These are phyloP conservation scores for Orientallactaga bullata DNA, from an alignment of 2,113 vertebrate species.

Conservation along the genomic window DNA sequence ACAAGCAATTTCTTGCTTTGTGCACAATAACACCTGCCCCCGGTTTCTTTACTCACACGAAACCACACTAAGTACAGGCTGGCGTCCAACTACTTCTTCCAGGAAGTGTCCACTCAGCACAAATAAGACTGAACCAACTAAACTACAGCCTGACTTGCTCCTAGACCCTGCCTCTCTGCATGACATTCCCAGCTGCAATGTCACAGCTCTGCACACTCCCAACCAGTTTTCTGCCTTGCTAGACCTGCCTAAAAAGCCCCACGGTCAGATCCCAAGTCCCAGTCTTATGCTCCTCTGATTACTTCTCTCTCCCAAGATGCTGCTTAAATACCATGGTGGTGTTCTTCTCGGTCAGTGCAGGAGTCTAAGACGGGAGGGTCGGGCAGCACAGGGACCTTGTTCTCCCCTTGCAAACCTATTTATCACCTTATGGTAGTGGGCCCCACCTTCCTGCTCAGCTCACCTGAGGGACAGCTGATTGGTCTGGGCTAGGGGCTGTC, in stretches of 20 bases:
- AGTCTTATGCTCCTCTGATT: not conserved
- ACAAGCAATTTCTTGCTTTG: not conserved
- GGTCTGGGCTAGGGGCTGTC: no score
- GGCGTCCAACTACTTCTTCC: not conserved
- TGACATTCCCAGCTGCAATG: not conserved
- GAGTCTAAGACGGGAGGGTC: not conserved
- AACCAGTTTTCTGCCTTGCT: not conserved
- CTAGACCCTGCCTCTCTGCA: not conserved
- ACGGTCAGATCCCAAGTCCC: not conserved
- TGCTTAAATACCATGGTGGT: not conserved
- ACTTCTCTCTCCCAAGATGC: not conserved
- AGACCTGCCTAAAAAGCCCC: not conserved
- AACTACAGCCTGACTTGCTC: not conserved
- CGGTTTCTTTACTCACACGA: not conserved
- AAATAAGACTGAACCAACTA: not conserved
- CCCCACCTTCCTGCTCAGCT: no score
- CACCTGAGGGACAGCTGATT: no score
- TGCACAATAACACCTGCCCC: not conserved
- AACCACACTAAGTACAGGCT: slow-evolving; percentile 1
- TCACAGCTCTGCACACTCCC: not conserved
- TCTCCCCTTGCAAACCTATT: no score
- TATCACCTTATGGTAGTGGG: no score
- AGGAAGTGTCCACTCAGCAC: slow-evolving; percentile 23
- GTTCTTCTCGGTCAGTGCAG: not conserved
- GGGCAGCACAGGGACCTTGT: no score